Evolutionary conservation across 2,888 invertebrate species (phyloP).

Genomic region (Odontomyia ornata): DNA sequence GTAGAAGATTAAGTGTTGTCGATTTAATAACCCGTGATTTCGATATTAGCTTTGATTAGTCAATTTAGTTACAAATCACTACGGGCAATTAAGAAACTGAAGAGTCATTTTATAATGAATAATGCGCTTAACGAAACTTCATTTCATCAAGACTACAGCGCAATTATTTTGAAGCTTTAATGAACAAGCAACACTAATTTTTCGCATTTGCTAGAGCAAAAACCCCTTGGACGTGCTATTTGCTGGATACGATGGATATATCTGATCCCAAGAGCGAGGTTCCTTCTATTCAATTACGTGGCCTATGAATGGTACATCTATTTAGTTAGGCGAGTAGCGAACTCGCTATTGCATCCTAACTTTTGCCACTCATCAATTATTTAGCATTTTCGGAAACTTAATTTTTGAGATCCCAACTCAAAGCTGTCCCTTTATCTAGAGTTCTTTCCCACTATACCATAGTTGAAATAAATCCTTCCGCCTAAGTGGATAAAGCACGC

Average conservation of each 20-base stretch:
- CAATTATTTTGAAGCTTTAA: too few relatives aligned
- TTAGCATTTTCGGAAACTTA: slow-evolving; percentile 47
- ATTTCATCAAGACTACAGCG: too few relatives aligned
- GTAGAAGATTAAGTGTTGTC: too few relatives aligned
- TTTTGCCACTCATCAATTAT: slow-evolving; percentile 47
- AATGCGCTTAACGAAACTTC: too few relatives aligned
- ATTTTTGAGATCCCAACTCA: slow-evolving; percentile 22
- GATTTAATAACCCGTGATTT: too few relatives aligned
- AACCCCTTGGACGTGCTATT: not conserved
- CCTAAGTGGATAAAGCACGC: not conserved
- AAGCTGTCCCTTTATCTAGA: slow-evolving; percentile 34
- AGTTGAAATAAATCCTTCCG: not conserved
- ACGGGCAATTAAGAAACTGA: too few relatives aligned
- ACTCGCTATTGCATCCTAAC: slow-evolving; percentile 39
- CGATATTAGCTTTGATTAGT: too few relatives aligned
- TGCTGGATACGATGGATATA: not conserved
- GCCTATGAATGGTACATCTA: slow-evolving; percentile 25
- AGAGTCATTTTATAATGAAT: too few relatives aligned
- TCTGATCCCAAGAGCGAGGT: not conserved
- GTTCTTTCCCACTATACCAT: slow-evolving; percentile 41
- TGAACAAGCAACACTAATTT: too few relatives aligned
- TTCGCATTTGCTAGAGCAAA: too few relatives aligned
- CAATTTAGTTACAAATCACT: too few relatives aligned
- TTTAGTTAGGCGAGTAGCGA: slow-evolving; percentile 4
- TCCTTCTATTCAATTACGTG: slow-evolving; percentile 41